Base-by-base conservation (phyloP, 2,113 vertebrate genomes). In the Benitochromis conjunctus region DNA sequence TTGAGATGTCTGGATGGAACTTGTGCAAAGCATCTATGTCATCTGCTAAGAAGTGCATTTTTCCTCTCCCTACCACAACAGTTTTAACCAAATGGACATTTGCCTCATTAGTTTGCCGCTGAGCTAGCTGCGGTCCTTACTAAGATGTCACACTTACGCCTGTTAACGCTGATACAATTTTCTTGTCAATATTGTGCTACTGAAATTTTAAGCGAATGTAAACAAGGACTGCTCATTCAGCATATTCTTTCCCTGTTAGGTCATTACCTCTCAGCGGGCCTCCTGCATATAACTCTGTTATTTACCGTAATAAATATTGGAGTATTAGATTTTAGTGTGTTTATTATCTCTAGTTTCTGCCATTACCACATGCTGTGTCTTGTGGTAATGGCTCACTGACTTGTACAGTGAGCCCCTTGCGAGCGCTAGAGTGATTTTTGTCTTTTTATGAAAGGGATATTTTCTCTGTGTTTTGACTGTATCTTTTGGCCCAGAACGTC, bases 1-100 rank as follows among this genome's bases (percentile, higher is more conserved):
- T 97, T 97, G 95, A 96, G 96, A 96, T 96, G 96, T 96, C 96
- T 96, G 94, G 95, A 89, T 96, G 93, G 95, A 96, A 96, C 96
- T 97, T 96, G 96, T 94, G 93, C 92, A 95, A 95, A 96, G 95
- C 94, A 92, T 94, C 91, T 95, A 94, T 96, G 95, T 96, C 96
- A 96, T 97, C 96, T 95, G 94, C 94, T 95, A 97, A 96, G 96
- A 97, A 96, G 95, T 95, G 94, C 96, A 96, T 95, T 96, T 96
- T 96, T 96, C 93, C 91, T 90, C 91, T 96, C 96, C 94, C 96
- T 90, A 86, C 88, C 88, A 88, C 94, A 95, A 95, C 94, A 92
- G 92, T 93, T 95, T 92, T 94, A 95, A 95, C 92, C 95, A 96
- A 96, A 96, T 96, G 94, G 95, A 95, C 92, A 92, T 94, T 89